Percentiles rank a stretch among this genome's conserved stretches.
Conservation (phyloP, 2,797 vertebrate genomes). For the Aselliscus stoliczkanus region DNA sequence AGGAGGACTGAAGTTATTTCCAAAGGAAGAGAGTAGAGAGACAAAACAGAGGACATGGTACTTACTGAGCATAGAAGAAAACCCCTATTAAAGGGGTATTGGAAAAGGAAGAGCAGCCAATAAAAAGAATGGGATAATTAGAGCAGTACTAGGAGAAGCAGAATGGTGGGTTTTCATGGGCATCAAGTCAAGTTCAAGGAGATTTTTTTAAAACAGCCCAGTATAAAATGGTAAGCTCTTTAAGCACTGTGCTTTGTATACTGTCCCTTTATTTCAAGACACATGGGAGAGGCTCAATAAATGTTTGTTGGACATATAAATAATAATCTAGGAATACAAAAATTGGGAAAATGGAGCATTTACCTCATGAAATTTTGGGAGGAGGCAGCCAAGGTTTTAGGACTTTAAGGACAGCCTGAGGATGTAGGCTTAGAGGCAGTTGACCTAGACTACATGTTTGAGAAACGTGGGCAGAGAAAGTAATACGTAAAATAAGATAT, state of each 20-base stretch:
- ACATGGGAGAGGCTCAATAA: neutral
- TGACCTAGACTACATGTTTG: neutral
- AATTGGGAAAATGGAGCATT: neutral
- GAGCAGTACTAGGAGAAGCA: neutral
- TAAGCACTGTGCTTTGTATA: neutral
- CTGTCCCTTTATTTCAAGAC: neutral
- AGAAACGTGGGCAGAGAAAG: neutral
- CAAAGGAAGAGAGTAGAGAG: neutral
- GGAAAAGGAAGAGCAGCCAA: neutral
- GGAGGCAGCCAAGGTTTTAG: neutral
- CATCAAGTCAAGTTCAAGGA: conserved; percentile 35
- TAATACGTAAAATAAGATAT: neutral
- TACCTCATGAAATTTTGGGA: neutral
- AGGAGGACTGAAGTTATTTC: neutral
- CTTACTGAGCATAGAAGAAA: neutral
- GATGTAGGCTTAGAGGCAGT: neutral
- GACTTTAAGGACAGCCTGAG: neutral
- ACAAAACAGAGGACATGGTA: neutral
- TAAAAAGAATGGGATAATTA: neutral
- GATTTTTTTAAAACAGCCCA: conserved; percentile 1
- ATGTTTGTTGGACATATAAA: neutral
- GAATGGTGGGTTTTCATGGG: conserved; percentile 23
- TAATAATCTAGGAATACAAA: neutral
- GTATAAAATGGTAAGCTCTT: neutral
- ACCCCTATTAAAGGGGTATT: neutral